phyloP scores from a whole-genome alignment of 2,888 invertebrate genomes.

The Meliscaeva auricollis region DNA sequence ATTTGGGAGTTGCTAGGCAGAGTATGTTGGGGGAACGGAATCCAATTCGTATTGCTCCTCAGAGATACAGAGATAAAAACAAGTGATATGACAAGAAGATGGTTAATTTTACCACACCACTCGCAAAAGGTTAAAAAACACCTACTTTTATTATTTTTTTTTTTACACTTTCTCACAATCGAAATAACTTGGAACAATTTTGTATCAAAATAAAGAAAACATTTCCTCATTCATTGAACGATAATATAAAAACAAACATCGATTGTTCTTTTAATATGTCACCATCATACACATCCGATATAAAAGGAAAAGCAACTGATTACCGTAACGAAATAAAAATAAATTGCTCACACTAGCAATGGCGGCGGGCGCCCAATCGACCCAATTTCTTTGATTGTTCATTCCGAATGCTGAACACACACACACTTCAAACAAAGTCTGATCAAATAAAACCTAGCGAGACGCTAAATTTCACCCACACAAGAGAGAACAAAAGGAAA shows the following conservation, averaged over 20 bases:
- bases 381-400: constrained; percentile 47
- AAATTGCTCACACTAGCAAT: constrained; percentile 33
- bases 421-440: constrained; percentile 42
- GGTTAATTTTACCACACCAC: too few relatives aligned
- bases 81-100: too few relatives aligned
- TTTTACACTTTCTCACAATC: too few relatives aligned
- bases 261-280: constrained; percentile 24
- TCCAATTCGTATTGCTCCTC: too few relatives aligned
- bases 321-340: constrained; percentile 20
- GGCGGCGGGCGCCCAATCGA: constrained; percentile 39
- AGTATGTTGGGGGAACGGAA: too few relatives aligned
- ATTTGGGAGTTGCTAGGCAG: too few relatives aligned
- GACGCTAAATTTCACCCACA: background rate
- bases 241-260: constrained; percentile 36
- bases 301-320: constrained; percentile 8
- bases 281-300: constrained; percentile 23
- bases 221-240: constrained; percentile 40
- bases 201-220: background rate
- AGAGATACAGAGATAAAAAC: too few relatives aligned
- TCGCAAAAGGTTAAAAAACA: too few relatives aligned
- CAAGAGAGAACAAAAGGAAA: background rate
- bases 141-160: too few relatives aligned
- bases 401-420: constrained; percentile 4
- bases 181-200: constrained; percentile 11
- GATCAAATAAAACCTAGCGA: constrained; percentile 41